phyloP scores from a whole-genome alignment of 2,797 vertebrate species.

The Bovichtus diacanthus region DNA sequence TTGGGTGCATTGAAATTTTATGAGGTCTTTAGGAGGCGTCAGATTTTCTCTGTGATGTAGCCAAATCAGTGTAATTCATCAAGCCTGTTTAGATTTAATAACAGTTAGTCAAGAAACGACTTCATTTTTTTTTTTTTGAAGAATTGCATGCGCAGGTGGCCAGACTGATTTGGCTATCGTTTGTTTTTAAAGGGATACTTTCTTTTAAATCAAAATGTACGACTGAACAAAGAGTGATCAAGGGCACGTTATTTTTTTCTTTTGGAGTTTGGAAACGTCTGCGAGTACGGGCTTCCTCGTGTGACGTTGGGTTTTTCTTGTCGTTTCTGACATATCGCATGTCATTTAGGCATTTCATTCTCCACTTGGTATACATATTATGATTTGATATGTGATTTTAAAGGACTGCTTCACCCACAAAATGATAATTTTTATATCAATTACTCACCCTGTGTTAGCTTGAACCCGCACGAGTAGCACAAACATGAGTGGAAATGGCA shows the following conservation, averaged over 20 bases:
- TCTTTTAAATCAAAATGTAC: constrained; percentile 2
- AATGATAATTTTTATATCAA: too few relatives aligned
- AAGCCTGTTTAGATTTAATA: constrained; percentile 29
- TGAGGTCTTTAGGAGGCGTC: constrained; percentile 63
- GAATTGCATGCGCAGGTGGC: constrained; percentile 17
- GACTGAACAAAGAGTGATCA: background rate
- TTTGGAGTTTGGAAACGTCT: background rate
- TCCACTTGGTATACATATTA: background rate
- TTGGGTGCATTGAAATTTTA: constrained; percentile 69
- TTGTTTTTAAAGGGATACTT: background rate
- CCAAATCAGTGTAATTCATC: constrained; percentile 49
- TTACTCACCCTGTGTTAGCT: too few relatives aligned
- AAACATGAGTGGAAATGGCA: too few relatives aligned
- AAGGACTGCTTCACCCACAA: too few relatives aligned
- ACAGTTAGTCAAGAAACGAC: constrained; percentile 26
- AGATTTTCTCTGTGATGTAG: constrained; percentile 50
- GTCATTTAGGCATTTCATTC: background rate
- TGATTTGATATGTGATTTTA: too few relatives aligned
- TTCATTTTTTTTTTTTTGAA: constrained; percentile 22
- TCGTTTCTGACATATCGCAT: background rate
- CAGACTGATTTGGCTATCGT: background rate
- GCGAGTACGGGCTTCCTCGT: background rate
- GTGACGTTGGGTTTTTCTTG: background rate
- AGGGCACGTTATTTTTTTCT: background rate
- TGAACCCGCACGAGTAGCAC: too few relatives aligned